These are phyloP conservation scores for Thera britannica DNA, from an alignment of 2,888 invertebrate genomes.

Conservation along the genomic window DNA sequence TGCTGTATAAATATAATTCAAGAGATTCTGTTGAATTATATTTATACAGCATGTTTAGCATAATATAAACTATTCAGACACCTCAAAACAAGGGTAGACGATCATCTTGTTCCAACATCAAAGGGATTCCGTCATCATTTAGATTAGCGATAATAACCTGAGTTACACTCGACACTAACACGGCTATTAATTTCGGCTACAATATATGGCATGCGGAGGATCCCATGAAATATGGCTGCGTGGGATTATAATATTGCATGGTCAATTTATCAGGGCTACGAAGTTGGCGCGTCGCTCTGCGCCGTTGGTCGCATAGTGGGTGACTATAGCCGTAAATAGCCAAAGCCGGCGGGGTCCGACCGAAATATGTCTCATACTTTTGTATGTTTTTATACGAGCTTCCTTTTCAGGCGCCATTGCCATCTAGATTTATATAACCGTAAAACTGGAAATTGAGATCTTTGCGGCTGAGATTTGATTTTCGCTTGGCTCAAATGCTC, in stretches of 20 bases:
- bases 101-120: constrained; percentile 17
- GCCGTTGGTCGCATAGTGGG: constrained; percentile 30
- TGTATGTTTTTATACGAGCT: constrained; percentile 30
- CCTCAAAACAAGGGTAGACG: not conserved
- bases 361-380: constrained; percentile 36
- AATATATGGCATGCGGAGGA: constrained; percentile 27
- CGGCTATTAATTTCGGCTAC: constrained; percentile 27
- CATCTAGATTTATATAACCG: constrained; percentile 28
- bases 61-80: constrained; percentile 9
- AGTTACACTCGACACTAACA: constrained; percentile 19
- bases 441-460: constrained; percentile 36
- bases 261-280: constrained; percentile 42
- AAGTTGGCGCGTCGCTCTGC: constrained; percentile 42
- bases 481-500: constrained; percentile 18
- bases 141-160: constrained; percentile 10
- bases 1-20: no score
- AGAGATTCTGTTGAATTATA: not conserved
- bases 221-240: constrained; percentile 35
- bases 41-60: not conserved
- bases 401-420: constrained; percentile 22
- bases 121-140: constrained; percentile 10
- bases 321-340: constrained; percentile 35
- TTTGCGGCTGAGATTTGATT: constrained; percentile 33
- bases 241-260: constrained; percentile 37
- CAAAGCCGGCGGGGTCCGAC: constrained; percentile 34